These are phyloP conservation scores for Charadrius vociferus DNA, from an alignment of 2,113 vertebrate species.

Conservation along the genomic window DNA sequence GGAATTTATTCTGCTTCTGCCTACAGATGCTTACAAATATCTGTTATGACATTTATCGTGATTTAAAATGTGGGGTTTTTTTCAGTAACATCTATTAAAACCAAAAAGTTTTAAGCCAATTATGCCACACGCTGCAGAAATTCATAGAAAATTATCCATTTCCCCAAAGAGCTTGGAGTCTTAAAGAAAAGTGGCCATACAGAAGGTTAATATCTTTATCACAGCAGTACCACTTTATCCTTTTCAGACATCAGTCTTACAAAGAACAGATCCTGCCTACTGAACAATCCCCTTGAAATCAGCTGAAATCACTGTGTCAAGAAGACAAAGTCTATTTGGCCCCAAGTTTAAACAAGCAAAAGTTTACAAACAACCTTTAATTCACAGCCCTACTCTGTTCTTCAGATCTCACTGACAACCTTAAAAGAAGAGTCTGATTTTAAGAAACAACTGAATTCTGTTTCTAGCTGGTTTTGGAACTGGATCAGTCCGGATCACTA, in stretches of 20 bases:
- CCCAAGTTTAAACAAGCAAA: neutral
- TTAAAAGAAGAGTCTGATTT: neutral
- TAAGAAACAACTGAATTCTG: neutral
- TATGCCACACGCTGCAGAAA: neutral
- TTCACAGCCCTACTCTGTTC: neutral
- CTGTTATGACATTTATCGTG: neutral
- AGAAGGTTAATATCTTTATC: neutral
- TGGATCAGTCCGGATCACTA: fast-evolving
- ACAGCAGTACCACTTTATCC: neutral
- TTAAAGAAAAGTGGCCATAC: neutral
- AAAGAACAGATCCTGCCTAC: neutral
- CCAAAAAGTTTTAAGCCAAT: neutral
- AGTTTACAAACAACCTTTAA: neutral
- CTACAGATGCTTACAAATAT: neutral
- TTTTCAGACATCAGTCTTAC: neutral
- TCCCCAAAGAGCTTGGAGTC: neutral
- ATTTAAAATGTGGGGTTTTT: neutral
- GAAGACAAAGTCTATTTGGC: neutral
- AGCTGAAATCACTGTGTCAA: neutral
- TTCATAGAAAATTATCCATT: neutral
- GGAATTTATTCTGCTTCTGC: neutral
- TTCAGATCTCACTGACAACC: neutral
- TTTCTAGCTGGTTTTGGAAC: neutral
- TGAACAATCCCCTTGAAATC: neutral
- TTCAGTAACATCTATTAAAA: neutral